A percentile compares a stretch with the other conserved stretches of the same genome.
phyloP scores from a whole-genome alignment of 1,140 invertebrate genomes.

The Scylla paramamosain region DNA sequence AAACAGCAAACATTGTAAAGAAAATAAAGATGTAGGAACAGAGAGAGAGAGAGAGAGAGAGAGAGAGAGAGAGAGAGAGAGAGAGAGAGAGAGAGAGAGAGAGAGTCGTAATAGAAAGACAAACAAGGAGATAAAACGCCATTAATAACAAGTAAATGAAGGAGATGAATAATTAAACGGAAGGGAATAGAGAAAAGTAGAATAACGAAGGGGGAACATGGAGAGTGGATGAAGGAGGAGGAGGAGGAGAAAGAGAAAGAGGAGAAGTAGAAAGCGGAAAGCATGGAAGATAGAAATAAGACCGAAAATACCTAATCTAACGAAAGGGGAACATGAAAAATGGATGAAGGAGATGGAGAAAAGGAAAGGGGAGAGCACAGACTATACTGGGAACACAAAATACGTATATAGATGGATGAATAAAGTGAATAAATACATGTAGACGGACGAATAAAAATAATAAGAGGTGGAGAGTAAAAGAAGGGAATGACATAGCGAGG shows the following conservation, averaged over 20 bases:
- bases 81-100: not conserved
- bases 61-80: too few species aligned
- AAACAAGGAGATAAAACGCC: not conserved
- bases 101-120: not conserved
- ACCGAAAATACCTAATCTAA: not conserved
- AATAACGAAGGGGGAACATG: not conserved
- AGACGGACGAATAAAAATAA: not conserved
- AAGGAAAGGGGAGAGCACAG: not conserved
- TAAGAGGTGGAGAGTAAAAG: not conserved
- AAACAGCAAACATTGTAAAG: too few species aligned
- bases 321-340: not conserved
- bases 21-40: not conserved
- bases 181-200: slow-evolving; percentile 14
- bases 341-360: too few species aligned
- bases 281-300: not conserved
- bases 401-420: not conserved
- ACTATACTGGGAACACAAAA: not conserved
- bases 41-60: too few species aligned
- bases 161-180: not conserved
- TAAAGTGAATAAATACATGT: not conserved
- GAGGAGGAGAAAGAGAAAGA: not conserved
- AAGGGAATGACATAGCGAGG: not conserved
- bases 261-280: not conserved
- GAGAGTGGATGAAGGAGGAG: not conserved
- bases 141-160: slow-evolving; percentile 15